Evolutionary conservation across 2,113 vertebrate species (phyloP).

Genomic region (Podilymbus podiceps): DNA sequence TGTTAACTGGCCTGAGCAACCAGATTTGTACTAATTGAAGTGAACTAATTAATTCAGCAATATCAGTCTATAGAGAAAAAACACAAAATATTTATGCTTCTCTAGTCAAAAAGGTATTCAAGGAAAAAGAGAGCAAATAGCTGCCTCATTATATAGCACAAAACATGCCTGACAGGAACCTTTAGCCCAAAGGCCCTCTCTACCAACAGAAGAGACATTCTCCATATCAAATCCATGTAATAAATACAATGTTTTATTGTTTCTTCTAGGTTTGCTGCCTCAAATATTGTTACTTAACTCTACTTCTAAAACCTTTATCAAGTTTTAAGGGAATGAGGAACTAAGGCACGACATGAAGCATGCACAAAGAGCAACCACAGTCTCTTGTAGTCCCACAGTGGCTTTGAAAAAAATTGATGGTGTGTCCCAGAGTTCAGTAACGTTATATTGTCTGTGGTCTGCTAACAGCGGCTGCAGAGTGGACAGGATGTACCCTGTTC

Average conservation of each 20-base stretch:
- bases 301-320: not conserved
- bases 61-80: not conserved
- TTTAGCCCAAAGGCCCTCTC: not conserved
- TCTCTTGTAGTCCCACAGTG: not conserved
- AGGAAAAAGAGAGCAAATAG: not conserved
- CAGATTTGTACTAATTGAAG: not conserved
- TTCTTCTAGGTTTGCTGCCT: not conserved
- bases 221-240: rapidly evolving
- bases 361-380: not conserved
- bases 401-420: not conserved
- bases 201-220: not conserved
- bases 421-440: not conserved
- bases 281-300: not conserved
- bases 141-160: not conserved
- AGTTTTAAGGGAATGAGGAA: not conserved
- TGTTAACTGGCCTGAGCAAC: not conserved
- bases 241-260: not conserved
- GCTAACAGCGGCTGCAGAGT: not conserved
- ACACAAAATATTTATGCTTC: not conserved
- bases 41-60: not conserved
- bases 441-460: not conserved
- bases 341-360: not conserved
- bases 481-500: not conserved
- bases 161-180: not conserved
- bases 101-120: not conserved